Evolutionary conservation across 2,113 vertebrate species (phyloP), one percentile per base, ranked within the genome.

Genomic region (Malurus alboscapulatus): DNA sequence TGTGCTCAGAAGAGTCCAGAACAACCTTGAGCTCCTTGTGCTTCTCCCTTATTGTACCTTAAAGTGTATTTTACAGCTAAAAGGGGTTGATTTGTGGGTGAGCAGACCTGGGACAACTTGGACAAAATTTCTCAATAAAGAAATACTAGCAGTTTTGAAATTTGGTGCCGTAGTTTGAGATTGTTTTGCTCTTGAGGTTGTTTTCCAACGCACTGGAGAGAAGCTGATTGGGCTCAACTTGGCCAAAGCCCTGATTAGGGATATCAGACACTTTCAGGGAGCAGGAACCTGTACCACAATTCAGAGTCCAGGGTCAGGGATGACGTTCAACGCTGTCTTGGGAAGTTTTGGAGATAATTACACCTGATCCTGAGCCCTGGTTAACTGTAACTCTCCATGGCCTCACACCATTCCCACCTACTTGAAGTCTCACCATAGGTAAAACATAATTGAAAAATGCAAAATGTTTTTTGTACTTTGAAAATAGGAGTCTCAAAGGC

Each of bases 161-260:
- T 47, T 42, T 55, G 22, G 6, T n/a, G 17, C 34, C 0, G 0
- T 7, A 6, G 42, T 51, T 54, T 65, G 54, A 40, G 24, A 4
- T 67, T 8, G 22, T 82, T 88, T 76, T 10, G 11, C 14, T 76
- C 36, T 54, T 65, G 54, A 40, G 20, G 3, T 67, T 8, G 22
- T 82, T 88, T 76, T 10, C 36, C 50, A 65, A 17, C 34, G 20
- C 3, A 8, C 5, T 50, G 47, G 51, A 74, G 66, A 44, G 57
- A 51, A 65, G 48, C 36, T 72, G 32, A 9, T 38, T n/a, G 2
- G 42, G 27, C 19, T 62, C 11, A 75, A n/a, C 14, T 71, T 74
- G 71, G 42, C 15, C 27, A 54, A 13, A 44, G 21, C 15, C 30
- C 55, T 57, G 42, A 8, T 34, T 15, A 63, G 25, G 62, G 30